phyloP scores from a whole-genome alignment of 2,113 vertebrate species.

The Prolemur simus region DNA sequence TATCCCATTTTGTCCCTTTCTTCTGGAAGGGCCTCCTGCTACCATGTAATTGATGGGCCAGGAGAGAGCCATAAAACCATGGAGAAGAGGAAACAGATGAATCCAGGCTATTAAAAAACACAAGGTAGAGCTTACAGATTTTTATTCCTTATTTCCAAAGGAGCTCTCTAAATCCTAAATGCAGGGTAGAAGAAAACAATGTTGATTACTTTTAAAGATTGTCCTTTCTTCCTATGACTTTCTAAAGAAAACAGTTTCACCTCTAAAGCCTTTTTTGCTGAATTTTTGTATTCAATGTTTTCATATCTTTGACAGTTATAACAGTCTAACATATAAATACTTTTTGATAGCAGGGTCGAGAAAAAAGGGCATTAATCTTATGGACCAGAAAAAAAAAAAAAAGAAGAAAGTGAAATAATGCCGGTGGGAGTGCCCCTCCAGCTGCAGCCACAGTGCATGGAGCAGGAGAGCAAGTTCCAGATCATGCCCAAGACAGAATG shows the following conservation, averaged over 20 bases:
- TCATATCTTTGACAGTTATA: background rate
- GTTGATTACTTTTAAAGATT: background rate
- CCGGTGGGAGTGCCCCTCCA: background rate
- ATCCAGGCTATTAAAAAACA: constrained; percentile 54
- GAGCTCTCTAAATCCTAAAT: background rate
- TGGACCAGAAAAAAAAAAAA: background rate
- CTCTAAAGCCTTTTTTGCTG: background rate
- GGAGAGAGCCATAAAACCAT: constrained; percentile 66
- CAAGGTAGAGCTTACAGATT: background rate
- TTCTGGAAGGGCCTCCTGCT: constrained; percentile 55
- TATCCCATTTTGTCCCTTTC: constrained; percentile 57
- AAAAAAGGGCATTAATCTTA: background rate
- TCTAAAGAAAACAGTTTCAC: background rate
- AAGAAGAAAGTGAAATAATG: background rate
- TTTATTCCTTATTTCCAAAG: constrained; percentile 47
- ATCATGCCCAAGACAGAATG: too few relatives aligned
- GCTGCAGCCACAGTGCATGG: background rate
- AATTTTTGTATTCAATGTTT: background rate
- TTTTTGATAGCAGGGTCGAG: background rate
- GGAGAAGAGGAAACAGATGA: constrained; percentile 60
- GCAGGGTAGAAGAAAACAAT: background rate
- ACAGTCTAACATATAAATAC: background rate
- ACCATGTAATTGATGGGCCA: constrained; percentile 68
- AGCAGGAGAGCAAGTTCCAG: too few relatives aligned
- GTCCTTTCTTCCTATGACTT: background rate